Base-by-base conservation (phyloP, 2,797 vertebrate genomes). In the Paratrypauchen microcephalus region DNA sequence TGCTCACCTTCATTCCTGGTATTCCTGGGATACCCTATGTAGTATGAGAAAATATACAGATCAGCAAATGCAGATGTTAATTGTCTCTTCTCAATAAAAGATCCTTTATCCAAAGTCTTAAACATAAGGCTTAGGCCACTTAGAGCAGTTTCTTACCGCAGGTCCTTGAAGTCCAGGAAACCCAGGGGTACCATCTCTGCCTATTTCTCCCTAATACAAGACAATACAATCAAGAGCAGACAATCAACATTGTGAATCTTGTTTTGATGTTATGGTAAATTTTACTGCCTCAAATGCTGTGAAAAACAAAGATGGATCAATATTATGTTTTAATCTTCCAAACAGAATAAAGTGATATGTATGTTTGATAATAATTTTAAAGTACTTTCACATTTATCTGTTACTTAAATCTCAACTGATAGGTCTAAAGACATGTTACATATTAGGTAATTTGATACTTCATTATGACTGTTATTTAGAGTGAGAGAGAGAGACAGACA, bases 1-100 rank as follows among this genome's bases (percentile, higher is more conserved):
- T 50, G 6, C 76, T 68, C 87, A 99, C 97, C 96, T 99, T 99
- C 75, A 94, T 89, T 90, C 98, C 98, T 71, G 90, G 92, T 69
- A 82, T 0, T 77, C 98, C 97, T 6, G 94, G 92, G 2, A 92
- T 88, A 39, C 98, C 97, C 97, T 99, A 82, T 61, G 39, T 2
- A 64, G 61, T 75, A 80, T 85, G 81, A 87, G 78, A 83, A 32
- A 60, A 86, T 74, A 81, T 12, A 47, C 16, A 19, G 16, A 28
- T 9, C 28, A 1, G 59, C 28, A 66, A 54, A 54, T 19, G 23
- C 60, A 47, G 15, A 13, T 63, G 61, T 18, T 8, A 36, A 36
- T 60, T 9, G 24, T 28, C 11, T 56, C 21, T 56, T 28, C 5
- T 57, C 15, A 57, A n/a, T n/a, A 58, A 26, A 58, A 26, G 6